Evolutionary conservation across 2,113 vertebrate genomes (phyloP).

Genomic region (Spizaetus ornatus): DNA sequence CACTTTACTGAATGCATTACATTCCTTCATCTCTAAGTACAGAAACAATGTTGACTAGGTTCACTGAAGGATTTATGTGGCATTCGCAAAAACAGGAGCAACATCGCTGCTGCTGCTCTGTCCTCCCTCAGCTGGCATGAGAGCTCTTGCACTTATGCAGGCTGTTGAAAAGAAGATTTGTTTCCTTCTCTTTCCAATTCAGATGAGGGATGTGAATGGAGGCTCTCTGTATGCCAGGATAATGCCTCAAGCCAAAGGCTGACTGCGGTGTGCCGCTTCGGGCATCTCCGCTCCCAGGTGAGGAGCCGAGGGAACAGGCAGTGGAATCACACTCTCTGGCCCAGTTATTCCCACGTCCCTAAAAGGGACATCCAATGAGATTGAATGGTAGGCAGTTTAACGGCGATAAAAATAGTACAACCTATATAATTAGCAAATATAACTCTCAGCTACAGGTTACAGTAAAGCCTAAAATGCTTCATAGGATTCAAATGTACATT

Average conservation of each 20-base stretch:
- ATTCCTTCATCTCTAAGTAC: not conserved
- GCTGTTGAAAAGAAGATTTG: not conserved
- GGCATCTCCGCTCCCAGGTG: not conserved
- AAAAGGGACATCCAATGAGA: conserved; percentile 56
- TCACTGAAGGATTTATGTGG: not conserved
- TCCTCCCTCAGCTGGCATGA: not conserved
- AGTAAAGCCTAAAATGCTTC: conserved; percentile 16
- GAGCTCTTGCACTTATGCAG: not conserved
- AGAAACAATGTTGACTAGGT: not conserved
- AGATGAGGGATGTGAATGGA: not conserved
- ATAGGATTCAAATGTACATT: conserved; percentile 14
- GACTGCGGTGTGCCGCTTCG: rapidly evolving
- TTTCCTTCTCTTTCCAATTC: not conserved
- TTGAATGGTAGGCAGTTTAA: conserved; percentile 48
- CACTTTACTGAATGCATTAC: not conserved
- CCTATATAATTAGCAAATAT: conserved; percentile 63
- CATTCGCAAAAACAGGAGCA: not conserved
- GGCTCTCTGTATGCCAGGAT: rapidly evolving
- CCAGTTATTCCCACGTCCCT: conserved; percentile 37
- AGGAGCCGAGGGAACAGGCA: not conserved
- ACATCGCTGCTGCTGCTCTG: rapidly evolving
- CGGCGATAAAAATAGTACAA: conserved; percentile 59
- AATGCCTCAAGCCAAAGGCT: not conserved
- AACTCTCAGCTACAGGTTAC: conserved; percentile 46
- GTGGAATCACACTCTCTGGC: conserved; percentile 6